These are phyloP conservation scores for Alauda arvensis DNA, from an alignment of 2,797 vertebrate species.

Conservation along the genomic window DNA sequence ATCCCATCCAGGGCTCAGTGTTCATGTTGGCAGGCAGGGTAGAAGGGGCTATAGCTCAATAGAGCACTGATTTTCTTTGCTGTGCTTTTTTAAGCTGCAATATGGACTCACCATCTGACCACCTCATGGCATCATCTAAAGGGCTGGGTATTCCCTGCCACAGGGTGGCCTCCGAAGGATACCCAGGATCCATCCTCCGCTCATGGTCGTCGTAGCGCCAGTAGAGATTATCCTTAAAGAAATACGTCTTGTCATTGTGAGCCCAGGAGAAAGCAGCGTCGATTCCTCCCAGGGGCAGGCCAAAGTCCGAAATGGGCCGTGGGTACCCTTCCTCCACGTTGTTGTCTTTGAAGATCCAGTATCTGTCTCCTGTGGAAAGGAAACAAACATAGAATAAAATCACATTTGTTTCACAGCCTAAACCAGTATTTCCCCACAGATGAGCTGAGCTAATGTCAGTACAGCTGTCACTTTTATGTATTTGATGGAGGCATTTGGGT, in stretches of 20 bases:
- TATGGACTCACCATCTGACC: conserved; percentile 89
- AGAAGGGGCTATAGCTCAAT: not conserved
- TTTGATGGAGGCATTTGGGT: not conserved
- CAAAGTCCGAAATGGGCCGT: conserved; percentile 88
- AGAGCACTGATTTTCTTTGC: not conserved
- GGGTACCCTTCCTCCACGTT: conserved; percentile 94
- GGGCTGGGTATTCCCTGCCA: conserved; percentile 90
- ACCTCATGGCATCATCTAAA: conserved; percentile 91
- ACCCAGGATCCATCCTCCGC: conserved; percentile 87
- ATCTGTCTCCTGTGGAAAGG: conserved; percentile 82
- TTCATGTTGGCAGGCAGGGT: not conserved
- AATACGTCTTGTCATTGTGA: conserved; percentile 96
- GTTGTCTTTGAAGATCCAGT: conserved; percentile 97
- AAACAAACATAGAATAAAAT: conserved; percentile 11
- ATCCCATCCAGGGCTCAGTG: not conserved
- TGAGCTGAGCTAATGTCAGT: not conserved
- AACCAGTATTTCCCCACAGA: not conserved
- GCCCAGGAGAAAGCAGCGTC: conserved; percentile 92
- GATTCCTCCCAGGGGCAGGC: conserved; percentile 84
- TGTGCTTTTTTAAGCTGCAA: not conserved
- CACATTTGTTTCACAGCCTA: not conserved
- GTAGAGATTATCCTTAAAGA: conserved; percentile 91
- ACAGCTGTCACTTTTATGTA: not conserved
- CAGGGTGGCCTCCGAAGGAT: conserved; percentile 82
- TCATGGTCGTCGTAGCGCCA: conserved; percentile 91